Percentiles rank a stretch among this genome's conserved stretches.
These are phyloP conservation scores for Osmerus mordax DNA, from an alignment of 2,113 vertebrate species.

Conservation along the genomic window DNA sequence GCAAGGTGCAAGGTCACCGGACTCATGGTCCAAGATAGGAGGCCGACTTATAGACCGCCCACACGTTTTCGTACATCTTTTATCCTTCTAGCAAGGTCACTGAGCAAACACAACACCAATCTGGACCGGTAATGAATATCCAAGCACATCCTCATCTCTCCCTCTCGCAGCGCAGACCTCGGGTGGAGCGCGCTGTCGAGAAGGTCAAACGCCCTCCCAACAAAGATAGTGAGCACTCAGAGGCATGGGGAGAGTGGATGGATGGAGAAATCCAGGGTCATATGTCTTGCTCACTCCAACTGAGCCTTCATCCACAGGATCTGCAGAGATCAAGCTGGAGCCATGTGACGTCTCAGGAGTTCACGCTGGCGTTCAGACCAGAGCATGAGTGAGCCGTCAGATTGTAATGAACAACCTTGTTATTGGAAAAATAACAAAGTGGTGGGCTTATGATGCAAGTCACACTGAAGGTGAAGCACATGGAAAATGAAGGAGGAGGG, in stretches of 20 bases:
- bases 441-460: conserved; percentile 20
- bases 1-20: conserved; percentile 23
- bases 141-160: conserved; percentile 32
- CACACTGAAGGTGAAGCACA: not conserved
- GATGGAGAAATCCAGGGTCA: not conserved
- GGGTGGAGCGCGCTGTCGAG: conserved; percentile 6
- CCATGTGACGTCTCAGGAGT: too few relatives aligned
- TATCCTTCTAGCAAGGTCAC: conserved; percentile 41
- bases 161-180: conserved; percentile 16
- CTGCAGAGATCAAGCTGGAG: too few relatives aligned
- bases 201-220: conserved; percentile 47
- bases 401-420: conserved; percentile 40
- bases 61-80: conserved; percentile 18
- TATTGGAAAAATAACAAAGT: conserved; percentile 29
- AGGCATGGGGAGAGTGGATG: not conserved
- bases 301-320: not conserved
- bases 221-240: conserved; percentile 17
- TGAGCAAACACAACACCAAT: conserved; percentile 9
- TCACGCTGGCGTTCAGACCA: too few relatives aligned
- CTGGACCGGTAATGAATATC: conserved; percentile 35
- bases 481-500: not conserved
- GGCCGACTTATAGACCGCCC: conserved; percentile 19
- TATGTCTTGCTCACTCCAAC: conserved; percentile 8
- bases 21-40: conserved; percentile 4
- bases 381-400: not conserved